Evolutionary conservation across 2,113 vertebrate species (phyloP).

Genomic region (Rhinopomastus cyanomelas): DNA sequence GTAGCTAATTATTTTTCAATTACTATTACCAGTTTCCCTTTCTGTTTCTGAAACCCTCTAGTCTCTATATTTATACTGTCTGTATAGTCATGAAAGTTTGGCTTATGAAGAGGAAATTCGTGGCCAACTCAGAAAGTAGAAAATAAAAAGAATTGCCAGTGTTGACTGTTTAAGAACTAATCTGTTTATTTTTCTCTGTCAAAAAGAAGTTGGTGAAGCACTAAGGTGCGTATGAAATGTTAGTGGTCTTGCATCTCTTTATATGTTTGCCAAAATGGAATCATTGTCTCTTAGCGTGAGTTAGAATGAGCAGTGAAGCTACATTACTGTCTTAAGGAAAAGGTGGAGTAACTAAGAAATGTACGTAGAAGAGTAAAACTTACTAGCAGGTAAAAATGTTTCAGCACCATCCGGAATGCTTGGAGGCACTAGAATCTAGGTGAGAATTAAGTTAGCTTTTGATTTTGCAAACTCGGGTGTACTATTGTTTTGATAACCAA

Average conservation of each 20-base stretch:
- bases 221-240: not conserved
- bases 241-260: not conserved
- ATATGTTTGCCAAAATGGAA: not conserved
- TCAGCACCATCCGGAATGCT: not conserved
- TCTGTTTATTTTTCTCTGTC: slow-evolving; percentile 25
- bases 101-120: slow-evolving; percentile 21
- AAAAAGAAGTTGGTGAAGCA: not conserved
- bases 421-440: not conserved
- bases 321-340: not conserved
- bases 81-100: not conserved
- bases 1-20: not conserved
- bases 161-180: slow-evolving; percentile 26
- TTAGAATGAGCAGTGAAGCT: not conserved
- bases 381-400: not conserved
- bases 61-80: slow-evolving; percentile 49
- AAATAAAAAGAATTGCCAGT: slow-evolving; percentile 55
- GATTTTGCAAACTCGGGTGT: not conserved
- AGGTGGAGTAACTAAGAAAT: not conserved
- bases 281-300: not conserved
- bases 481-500: not conserved
- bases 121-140: slow-evolving; percentile 30
- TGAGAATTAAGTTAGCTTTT: not conserved
- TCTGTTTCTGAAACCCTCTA: slow-evolving; percentile 37
- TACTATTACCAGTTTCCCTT: slow-evolving; percentile 1
- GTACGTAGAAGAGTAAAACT: not conserved